A percentile compares a stretch with the other conserved stretches of the same genome.
phyloP scores from a whole-genome alignment of 2,888 invertebrate genomes.

The Stramonita haemastoma region DNA sequence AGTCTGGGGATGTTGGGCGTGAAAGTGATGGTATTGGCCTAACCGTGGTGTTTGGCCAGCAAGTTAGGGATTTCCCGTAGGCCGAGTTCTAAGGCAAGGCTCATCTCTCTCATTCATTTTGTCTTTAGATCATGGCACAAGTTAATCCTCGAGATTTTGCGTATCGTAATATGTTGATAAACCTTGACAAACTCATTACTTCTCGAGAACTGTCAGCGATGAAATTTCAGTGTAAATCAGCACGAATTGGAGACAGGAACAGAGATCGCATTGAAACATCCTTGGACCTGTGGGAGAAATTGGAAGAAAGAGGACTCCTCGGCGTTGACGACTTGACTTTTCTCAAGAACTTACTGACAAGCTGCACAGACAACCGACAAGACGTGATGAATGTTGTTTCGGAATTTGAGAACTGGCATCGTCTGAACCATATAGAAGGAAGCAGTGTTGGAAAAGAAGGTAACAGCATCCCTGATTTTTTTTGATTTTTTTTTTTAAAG shows the following conservation, averaged over 20 bases:
- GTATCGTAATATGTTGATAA: constrained; percentile 45
- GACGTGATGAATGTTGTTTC: constrained; percentile 55
- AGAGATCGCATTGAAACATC: constrained; percentile 52
- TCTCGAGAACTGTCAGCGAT: constrained; percentile 42
- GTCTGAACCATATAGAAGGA: background rate
- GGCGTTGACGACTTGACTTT: constrained; percentile 49
- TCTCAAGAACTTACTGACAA: constrained; percentile 53
- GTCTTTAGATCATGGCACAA: background rate
- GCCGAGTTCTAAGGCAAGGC: too few species aligned
- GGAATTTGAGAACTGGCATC: constrained; percentile 48
- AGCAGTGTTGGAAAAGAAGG: background rate
- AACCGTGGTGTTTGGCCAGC: background rate
- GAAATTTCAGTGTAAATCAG: constrained; percentile 47
- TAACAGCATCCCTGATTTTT: background rate
- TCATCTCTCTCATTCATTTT: background rate
- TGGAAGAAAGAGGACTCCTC: constrained; percentile 60
- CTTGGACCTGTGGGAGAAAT: constrained; percentile 57
- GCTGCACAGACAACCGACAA: constrained; percentile 55
- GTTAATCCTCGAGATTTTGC: background rate
- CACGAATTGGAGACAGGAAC: constrained; percentile 40
- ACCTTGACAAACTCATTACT: constrained; percentile 39
- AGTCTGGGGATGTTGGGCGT: too few species aligned
- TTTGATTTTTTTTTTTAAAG: too few species aligned
- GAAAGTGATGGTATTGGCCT: background rate
- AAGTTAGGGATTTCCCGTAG: background rate